Conservation (phyloP, 2,888 invertebrate genomes). For the Caenorhabditis japonica region DNA sequence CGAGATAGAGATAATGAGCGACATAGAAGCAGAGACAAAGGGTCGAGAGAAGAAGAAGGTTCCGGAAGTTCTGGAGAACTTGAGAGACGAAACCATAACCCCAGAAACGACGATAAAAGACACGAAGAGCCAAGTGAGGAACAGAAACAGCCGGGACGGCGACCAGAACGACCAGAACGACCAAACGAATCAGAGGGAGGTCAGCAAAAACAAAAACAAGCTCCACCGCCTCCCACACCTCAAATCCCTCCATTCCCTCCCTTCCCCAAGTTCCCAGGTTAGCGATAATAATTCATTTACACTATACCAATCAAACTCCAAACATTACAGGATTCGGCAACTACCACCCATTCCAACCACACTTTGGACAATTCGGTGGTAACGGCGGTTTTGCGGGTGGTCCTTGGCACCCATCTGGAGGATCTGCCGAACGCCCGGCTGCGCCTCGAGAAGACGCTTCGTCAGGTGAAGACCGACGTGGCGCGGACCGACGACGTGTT, state of each 20-base stretch:
- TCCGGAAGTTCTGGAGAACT: constrained; percentile 38
- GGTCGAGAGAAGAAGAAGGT: constrained; percentile 13
- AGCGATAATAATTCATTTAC: background rate
- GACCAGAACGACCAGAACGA: constrained; percentile 6
- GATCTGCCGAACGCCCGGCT: constrained; percentile 48
- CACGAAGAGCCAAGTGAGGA: background rate
- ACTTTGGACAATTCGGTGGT: constrained; percentile 55
- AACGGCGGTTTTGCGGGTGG: constrained; percentile 56
- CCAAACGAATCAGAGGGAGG: constrained; percentile 13
- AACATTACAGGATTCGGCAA: constrained; percentile 42
- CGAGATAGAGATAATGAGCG: background rate
- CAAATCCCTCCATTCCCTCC: constrained; percentile 55
- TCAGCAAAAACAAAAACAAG: constrained; percentile 22
- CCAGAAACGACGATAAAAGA: background rate
- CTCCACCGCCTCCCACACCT: constrained; percentile 48
- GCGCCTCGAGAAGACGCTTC: constrained; percentile 39
- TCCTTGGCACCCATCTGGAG: constrained; percentile 53
- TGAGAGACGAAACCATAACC: constrained; percentile 15
- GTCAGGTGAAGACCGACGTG: constrained; percentile 41
- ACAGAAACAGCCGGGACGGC: background rate
- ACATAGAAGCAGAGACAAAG: constrained; percentile 6
- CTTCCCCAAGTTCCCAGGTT: constrained; percentile 55
- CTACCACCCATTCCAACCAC: constrained; percentile 51
- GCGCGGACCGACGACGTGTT: constrained; percentile 46
- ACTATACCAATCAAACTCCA: background rate